These are phyloP conservation scores for Malthinus flaveolus DNA, from an alignment of 2,888 invertebrate species.

Conservation along the genomic window DNA sequence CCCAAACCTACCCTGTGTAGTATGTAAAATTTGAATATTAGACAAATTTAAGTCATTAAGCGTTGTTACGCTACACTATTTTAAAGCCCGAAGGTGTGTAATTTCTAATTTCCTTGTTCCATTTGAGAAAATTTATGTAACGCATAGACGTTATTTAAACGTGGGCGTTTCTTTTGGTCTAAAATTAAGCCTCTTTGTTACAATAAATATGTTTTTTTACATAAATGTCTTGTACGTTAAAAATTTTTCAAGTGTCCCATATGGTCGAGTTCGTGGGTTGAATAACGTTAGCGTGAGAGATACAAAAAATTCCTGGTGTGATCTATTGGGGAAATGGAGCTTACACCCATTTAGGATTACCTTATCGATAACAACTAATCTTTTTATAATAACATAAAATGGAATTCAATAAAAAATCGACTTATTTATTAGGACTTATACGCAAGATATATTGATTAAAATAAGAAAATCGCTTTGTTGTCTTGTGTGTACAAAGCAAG, in stretches of 20 bases:
- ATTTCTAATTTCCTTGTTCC: too few species aligned
- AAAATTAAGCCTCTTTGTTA: too few species aligned
- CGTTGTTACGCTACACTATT: too few species aligned
- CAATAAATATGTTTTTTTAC: too few species aligned
- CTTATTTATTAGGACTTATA: conserved; percentile 18
- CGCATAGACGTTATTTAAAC: too few species aligned
- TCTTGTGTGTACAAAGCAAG: conserved; percentile 11
- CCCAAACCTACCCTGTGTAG: too few species aligned
- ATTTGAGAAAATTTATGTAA: too few species aligned
- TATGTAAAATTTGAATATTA: too few species aligned
- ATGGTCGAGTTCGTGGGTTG: conserved; percentile 16
- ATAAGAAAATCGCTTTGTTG: conserved; percentile 15
- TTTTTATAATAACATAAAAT: conserved; percentile 2
- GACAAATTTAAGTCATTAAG: too few species aligned
- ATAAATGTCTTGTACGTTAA: too few species aligned
- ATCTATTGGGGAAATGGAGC: conserved; percentile 15
- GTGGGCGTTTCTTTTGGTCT: too few species aligned
- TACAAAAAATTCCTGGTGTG: conserved; percentile 11
- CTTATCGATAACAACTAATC: conserved; percentile 17
- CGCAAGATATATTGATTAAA: conserved; percentile 9
- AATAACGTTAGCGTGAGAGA: conserved; percentile 5
- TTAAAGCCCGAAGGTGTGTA: too few species aligned
- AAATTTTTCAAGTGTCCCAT: not conserved
- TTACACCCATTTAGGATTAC: conserved; percentile 19
- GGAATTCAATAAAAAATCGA: conserved; percentile 12